Percentiles rank a stretch among this genome's conserved stretches.
phyloP scores from a whole-genome alignment of 1,140 invertebrate genomes.

The Achroia grisella region DNA sequence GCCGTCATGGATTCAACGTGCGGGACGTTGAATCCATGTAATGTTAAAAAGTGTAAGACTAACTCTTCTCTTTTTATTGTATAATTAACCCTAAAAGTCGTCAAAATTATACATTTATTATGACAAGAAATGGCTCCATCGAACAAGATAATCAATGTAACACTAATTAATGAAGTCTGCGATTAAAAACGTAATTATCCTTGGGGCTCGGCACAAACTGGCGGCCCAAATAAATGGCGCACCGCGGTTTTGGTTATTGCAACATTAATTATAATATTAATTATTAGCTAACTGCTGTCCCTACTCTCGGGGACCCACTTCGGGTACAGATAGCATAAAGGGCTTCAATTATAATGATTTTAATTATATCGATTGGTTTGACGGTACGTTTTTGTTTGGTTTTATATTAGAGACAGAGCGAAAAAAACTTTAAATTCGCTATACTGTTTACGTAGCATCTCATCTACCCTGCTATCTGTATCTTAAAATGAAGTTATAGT shows the following conservation, averaged over 20 bases:
- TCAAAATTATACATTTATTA: no score
- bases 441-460: no score
- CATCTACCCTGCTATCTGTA: no score
- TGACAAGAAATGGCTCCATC: neutral
- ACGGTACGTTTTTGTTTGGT: no score
- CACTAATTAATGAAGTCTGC: neutral
- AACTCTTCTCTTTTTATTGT: no score
- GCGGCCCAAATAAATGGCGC: neutral
- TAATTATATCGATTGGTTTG: neutral
- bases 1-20: no score
- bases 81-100: no score
- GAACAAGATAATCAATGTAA: neutral
- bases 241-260: conserved; percentile 38
- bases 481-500: no score
- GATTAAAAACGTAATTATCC: neutral
- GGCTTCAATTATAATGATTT: conserved; percentile 19
- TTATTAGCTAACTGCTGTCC: conserved; percentile 62
- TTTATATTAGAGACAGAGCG: no score
- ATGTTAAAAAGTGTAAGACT: no score
- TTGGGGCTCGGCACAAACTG: neutral
- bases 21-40: no score
- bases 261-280: conserved; percentile 69
- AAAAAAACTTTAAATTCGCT: no score
- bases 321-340: conserved; percentile 6
- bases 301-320: conserved; percentile 31